Base-by-base conservation (phyloP, 1,140 invertebrate species). In the Caligus rogercresseyi region DNA sequence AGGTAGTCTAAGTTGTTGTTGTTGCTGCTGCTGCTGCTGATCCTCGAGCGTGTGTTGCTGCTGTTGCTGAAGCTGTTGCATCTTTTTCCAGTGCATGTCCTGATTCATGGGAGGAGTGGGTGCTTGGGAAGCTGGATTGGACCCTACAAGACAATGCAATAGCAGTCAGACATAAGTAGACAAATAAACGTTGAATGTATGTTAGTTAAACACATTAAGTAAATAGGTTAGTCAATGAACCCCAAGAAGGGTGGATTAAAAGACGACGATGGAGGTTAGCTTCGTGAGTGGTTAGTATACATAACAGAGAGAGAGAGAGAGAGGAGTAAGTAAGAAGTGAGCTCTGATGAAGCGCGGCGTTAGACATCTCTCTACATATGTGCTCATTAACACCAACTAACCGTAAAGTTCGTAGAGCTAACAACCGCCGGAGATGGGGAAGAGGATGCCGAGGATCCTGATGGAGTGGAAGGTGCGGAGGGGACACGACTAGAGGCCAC, bases 61-160 rank as follows among this genome's bases (percentile, higher is more conserved):
- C 31, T 52, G 61, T 18, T 65, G 64, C n/a, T 21, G 18, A 18
- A 61, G 66, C 16, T 64, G 53, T 13, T 51, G 61, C 19, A 60
- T 18, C 14, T 57, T 31, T 43, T 55, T 61, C 31, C 31, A 15
- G 59, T 64, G 2, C 63, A n/a, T 52, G 52, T 57, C 15, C 52
- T 52, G 15, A 23, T 52, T 16, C 23, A 23, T n/a, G 16, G 16
- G 3, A 43, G 56, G 15, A 51, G 24, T 56, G 18, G 57, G 19
- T 54, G 43, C 16, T 56, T 43, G 7, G 31, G 31, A 43, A 43
- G 31, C 31, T 43, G 31, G n/a, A 43, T 7, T 11, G 31, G 31
- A 11, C 31, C 31, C 31, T 43, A 43, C 7, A 43, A 43, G 7
- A 43, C 7, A 43, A 11, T 11, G 61, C 0, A n/a, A n/a, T 3